A percentile compares a stretch with the other conserved stretches of the same genome.
These are phyloP conservation scores for Notothenia coriiceps DNA, from an alignment of 2,113 vertebrate species.

Conservation along the genomic window DNA sequence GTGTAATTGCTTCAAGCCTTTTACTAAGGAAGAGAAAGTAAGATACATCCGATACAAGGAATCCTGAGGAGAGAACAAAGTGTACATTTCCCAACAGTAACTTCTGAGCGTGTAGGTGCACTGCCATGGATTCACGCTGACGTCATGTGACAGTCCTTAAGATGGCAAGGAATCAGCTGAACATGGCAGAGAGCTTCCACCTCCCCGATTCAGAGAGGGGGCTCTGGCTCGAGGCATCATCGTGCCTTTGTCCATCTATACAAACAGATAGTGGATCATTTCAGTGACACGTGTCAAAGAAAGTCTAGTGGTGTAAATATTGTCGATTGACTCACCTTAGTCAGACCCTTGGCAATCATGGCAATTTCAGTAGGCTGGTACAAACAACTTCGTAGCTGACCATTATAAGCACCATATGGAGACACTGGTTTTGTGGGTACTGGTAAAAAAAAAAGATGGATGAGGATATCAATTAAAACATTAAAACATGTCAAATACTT, in stretches of 20 bases:
- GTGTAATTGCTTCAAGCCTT: conserved; percentile 9
- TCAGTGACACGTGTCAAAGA: neutral
- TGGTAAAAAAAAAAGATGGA: conserved; percentile 28
- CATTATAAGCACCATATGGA: conserved; percentile 88
- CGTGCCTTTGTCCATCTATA: conserved; percentile 82
- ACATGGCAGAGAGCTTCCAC: conserved; percentile 81
- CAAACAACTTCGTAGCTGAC: conserved; percentile 87
- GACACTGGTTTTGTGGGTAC: conserved; percentile 86
- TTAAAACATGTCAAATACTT: neutral
- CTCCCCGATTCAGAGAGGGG: conserved; percentile 76
- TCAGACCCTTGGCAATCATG: conserved; percentile 88
- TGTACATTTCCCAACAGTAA: conserved; percentile 1
- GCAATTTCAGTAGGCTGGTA: conserved; percentile 96
- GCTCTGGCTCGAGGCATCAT: conserved; percentile 85
- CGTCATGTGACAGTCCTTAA: conserved; percentile 23
- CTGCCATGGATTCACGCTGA: conserved; percentile 3
- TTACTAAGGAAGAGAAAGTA: conserved; percentile 13
- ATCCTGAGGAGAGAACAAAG: neutral
- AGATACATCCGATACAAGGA: conserved; percentile 6
- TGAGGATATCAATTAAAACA: neutral
- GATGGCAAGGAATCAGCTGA: conserved; percentile 77
- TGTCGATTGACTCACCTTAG: conserved; percentile 73
- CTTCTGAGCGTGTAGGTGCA: neutral
- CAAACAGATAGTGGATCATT: conserved; percentile 9
- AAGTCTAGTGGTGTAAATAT: neutral